Percentiles rank a stretch among this genome's conserved stretches.
Conservation (phyloP, 64 coral and sea anemone genomes). For the Pachyseris speciosa region DNA sequence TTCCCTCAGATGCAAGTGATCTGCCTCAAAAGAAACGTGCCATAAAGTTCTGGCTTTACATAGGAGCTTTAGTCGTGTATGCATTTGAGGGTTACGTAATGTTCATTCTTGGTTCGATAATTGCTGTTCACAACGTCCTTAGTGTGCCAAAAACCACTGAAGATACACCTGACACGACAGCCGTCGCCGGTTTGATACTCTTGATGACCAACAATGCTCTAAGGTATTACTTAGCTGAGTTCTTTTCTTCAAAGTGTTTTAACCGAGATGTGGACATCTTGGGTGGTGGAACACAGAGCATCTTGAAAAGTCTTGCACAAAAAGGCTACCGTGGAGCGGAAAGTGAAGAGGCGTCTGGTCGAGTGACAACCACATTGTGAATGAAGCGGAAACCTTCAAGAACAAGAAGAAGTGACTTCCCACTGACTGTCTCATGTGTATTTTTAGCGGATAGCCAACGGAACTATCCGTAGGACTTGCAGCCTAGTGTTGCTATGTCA, state of each 20-base stretch:
- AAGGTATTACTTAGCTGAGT: conserved; percentile 3
- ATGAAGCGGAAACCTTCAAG: neutral
- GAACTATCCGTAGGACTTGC: neutral
- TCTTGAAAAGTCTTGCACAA: neutral
- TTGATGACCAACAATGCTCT: conserved; percentile 12
- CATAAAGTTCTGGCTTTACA: neutral
- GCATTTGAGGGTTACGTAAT: neutral
- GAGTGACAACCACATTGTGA: neutral
- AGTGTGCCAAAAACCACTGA: neutral
- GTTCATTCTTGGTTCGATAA: neutral
- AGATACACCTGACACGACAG: neutral
- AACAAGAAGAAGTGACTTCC: too few relatives aligned
- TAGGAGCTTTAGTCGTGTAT: neutral
- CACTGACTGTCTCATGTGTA: too few relatives aligned
- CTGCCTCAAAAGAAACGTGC: neutral
- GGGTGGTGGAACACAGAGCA: neutral
- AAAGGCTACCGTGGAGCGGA: neutral
- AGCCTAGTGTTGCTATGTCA: neutral
- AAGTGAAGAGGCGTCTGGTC: neutral
- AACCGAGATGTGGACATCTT: too few relatives aligned
- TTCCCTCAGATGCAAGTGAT: neutral
- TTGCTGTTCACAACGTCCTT: neutral
- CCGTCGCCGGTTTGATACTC: neutral
- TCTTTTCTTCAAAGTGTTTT: neutral
- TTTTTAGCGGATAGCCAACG: neutral